These are phyloP conservation scores for Acanthornis magna DNA, from an alignment of 2,797 vertebrate genomes.

Conservation along the genomic window DNA sequence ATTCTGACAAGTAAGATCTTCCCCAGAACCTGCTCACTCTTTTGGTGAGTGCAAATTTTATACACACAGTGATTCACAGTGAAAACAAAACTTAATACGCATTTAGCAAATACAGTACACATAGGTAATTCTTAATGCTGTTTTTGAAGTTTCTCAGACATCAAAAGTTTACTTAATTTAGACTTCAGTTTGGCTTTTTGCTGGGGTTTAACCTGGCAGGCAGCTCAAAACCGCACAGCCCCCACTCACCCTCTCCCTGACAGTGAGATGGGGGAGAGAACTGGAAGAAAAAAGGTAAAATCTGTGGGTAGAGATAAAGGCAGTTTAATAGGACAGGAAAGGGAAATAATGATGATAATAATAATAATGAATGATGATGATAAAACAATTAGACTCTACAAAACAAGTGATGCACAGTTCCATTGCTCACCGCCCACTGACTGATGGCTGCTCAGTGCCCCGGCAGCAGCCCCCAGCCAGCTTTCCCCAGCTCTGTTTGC, in stretches of 20 bases:
- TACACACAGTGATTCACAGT: neutral
- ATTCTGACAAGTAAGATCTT: neutral
- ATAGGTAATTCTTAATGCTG: neutral
- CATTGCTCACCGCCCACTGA: neutral
- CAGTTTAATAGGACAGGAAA: neutral
- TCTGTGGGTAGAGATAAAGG: neutral
- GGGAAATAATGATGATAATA: neutral
- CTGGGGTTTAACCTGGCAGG: neutral
- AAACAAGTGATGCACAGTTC: neutral
- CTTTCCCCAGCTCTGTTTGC: neutral
- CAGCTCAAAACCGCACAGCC: neutral
- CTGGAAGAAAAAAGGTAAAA: neutral
- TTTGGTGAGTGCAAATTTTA: neutral
- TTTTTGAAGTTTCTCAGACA: neutral
- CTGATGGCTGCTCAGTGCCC: fast-evolving
- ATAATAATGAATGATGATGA: neutral
- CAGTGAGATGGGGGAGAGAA: neutral
- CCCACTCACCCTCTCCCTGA: fast-evolving
- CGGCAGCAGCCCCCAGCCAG: neutral
- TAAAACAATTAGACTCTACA: neutral
- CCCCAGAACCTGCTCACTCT: neutral
- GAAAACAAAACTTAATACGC: neutral
- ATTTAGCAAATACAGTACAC: neutral
- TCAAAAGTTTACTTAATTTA: neutral
- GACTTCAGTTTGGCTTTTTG: neutral